Evolutionary conservation across 2,113 vertebrate species (phyloP).

Genomic region (Macquaria ambigua): DNA sequence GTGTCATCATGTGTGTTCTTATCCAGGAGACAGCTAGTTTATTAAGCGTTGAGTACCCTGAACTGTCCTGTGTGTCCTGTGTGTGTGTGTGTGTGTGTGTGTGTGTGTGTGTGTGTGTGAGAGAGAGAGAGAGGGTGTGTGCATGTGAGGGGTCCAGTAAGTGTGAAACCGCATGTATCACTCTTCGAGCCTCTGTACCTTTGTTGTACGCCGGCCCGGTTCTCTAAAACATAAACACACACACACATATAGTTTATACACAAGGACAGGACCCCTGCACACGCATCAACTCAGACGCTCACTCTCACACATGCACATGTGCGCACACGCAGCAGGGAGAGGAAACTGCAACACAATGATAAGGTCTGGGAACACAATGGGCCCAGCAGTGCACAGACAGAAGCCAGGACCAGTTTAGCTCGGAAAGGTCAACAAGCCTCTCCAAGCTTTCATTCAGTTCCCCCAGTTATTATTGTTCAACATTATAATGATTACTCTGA

Average conservation of each 20-base stretch:
- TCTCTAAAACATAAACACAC: slow-evolving; percentile 31
- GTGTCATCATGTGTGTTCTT: not conserved
- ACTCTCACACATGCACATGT: slow-evolving; percentile 58
- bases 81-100: slow-evolving; percentile 5
- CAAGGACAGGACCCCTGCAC: slow-evolving; percentile 50
- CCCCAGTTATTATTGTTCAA: slow-evolving; percentile 82
- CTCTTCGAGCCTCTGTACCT: slow-evolving; percentile 41
- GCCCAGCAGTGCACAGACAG: slow-evolving; percentile 81
- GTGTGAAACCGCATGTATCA: slow-evolving; percentile 34
- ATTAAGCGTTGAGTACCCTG: not conserved
- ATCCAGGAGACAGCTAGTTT: not conserved
- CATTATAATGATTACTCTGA: slow-evolving; percentile 80
- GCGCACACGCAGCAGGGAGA: slow-evolving; percentile 70
- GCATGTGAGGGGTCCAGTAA: not conserved
- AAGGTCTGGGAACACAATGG: slow-evolving; percentile 87
- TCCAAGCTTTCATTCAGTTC: slow-evolving; percentile 80
- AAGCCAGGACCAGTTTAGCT: slow-evolving; percentile 86
- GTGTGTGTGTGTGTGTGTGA: not conserved
- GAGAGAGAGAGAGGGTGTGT: not conserved
- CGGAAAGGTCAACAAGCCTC: slow-evolving; percentile 85
- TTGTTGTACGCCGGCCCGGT: slow-evolving; percentile 35
- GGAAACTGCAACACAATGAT: slow-evolving; percentile 88
- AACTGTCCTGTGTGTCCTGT: not conserved
- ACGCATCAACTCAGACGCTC: slow-evolving; percentile 36
- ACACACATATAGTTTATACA: slow-evolving; percentile 12